These are phyloP conservation scores for Aegotheles bennettii DNA, from an alignment of 2,113 vertebrate genomes.

Conservation along the genomic window DNA sequence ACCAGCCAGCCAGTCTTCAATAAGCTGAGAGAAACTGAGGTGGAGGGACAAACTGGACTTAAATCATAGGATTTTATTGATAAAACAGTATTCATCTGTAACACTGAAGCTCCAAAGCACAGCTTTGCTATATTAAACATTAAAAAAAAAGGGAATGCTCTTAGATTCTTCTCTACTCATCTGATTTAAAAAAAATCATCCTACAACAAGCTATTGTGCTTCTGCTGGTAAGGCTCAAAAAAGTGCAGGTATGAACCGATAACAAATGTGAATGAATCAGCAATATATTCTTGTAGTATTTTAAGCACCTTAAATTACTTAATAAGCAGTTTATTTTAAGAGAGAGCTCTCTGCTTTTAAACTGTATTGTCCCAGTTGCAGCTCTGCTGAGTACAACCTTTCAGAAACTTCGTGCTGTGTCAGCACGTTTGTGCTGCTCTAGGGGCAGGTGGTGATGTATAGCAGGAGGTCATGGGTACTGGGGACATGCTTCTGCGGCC, in stretches of 20 bases:
- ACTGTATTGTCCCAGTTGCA: background rate
- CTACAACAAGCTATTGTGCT: background rate
- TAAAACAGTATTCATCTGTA: background rate
- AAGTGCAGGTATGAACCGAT: background rate
- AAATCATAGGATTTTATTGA: background rate
- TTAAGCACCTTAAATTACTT: background rate
- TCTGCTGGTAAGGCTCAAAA: background rate
- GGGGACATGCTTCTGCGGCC: fast-evolving
- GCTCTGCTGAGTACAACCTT: background rate
- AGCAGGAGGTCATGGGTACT: background rate
- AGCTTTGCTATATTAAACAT: background rate
- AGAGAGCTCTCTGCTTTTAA: background rate
- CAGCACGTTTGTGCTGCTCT: background rate
- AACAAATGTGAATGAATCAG: background rate
- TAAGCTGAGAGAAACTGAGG: background rate
- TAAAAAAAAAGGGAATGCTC: background rate
- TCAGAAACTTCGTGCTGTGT: background rate
- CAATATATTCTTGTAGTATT: background rate
- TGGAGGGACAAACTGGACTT: background rate
- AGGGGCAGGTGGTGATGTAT: background rate
- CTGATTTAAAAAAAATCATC: background rate
- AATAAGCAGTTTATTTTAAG: background rate
- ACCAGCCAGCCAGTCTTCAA: background rate
- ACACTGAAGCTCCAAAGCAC: background rate
- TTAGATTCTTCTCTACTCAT: background rate